phyloP scores from a whole-genome alignment of 2,888 invertebrate species.

The Andrena flavipes region DNA sequence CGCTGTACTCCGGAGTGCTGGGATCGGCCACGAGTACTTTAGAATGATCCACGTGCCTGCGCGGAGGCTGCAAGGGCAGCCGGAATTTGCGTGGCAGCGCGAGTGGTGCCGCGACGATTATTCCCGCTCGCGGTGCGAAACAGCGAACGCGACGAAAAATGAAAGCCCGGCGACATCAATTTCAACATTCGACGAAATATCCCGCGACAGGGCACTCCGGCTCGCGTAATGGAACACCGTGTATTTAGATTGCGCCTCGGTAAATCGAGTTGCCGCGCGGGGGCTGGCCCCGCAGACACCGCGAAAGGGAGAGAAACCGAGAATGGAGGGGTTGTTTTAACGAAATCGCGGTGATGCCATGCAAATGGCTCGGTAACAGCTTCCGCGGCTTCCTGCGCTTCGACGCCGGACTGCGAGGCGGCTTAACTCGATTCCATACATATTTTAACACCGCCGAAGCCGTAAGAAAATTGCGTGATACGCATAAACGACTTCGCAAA shows the following conservation, averaged over 20 bases:
- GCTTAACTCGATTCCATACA: conserved; percentile 84
- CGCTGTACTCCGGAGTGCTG: no score
- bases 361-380: conserved; percentile 84
- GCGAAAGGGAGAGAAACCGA: conserved; percentile 63
- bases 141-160: conserved; percentile 3
- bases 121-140: background rate
- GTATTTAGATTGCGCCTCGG: conserved; percentile 72
- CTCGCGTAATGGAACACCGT: conserved; percentile 64
- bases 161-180: conserved; percentile 21
- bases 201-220: conserved; percentile 43
- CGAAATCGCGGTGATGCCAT: conserved; percentile 81
- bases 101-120: conserved; percentile 18
- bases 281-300: conserved; percentile 31
- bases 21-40: no score
- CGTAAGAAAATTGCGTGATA: conserved; percentile 84
- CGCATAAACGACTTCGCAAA: conserved; percentile 83
- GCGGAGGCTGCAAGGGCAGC: background rate
- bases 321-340: conserved; percentile 78
- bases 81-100: background rate
- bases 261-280: conserved; percentile 69
- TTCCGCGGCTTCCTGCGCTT: conserved; percentile 78
- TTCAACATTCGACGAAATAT: conserved; percentile 46
- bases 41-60: no score
- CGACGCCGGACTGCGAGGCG: conserved; percentile 73
- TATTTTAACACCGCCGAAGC: conserved; percentile 84